These are phyloP conservation scores for Corythornis cristatus DNA, from an alignment of 2,113 vertebrate species.

Conservation along the genomic window DNA sequence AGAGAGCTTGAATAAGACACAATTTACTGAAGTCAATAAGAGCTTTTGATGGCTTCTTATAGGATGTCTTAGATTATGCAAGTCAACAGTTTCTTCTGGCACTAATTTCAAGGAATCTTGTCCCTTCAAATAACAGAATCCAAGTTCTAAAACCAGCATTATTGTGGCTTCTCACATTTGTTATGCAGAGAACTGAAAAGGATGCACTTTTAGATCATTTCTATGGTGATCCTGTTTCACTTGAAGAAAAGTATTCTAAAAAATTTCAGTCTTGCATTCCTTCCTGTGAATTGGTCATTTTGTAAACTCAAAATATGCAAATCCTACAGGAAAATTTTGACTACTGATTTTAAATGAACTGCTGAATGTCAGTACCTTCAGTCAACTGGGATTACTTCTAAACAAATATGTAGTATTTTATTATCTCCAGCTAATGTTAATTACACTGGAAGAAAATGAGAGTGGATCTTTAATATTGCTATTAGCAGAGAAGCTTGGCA, in stretches of 20 bases:
- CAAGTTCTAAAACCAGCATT: background rate
- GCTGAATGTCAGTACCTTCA: slow-evolving; percentile 13
- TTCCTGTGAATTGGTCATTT: background rate
- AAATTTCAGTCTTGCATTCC: background rate
- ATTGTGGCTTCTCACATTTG: background rate
- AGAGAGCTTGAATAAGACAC: background rate
- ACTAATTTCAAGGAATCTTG: background rate
- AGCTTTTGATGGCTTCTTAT: background rate
- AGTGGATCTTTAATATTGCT: slow-evolving; percentile 16
- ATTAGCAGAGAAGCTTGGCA: slow-evolving; percentile 32
- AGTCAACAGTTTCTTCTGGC: background rate
- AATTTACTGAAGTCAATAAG: background rate
- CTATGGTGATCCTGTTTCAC: background rate
- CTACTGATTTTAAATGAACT: background rate
- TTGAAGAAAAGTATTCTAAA: background rate
- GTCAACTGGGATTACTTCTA: slow-evolving; percentile 38
- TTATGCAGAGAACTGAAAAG: background rate
- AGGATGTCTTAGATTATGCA: background rate
- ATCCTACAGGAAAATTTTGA: background rate
- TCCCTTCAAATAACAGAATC: background rate
- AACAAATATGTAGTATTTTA: slow-evolving; percentile 34
- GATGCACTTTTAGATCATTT: background rate
- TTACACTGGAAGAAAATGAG: slow-evolving; percentile 25
- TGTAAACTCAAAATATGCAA: background rate
- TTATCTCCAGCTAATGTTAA: slow-evolving; percentile 44